Conservation (phyloP, 2,113 vertebrate species). For the Electrona antarctica region DNA sequence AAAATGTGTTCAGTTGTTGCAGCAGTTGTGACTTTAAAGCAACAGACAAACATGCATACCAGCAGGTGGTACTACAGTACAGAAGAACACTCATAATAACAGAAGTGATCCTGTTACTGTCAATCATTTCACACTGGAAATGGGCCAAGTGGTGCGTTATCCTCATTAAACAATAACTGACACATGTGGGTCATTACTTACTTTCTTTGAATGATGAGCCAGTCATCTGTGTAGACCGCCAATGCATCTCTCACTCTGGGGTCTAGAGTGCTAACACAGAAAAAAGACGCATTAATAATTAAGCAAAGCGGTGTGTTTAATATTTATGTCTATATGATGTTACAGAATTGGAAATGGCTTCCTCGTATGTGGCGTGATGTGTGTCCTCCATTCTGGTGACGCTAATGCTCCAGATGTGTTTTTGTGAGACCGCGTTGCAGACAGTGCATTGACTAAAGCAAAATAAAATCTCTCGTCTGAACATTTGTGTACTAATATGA, state of each 20-base stretch:
- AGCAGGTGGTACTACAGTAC: no score
- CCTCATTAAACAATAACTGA: slow-evolving; percentile 26
- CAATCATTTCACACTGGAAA: slow-evolving; percentile 10
- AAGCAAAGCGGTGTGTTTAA: slow-evolving; percentile 51
- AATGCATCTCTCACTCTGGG: slow-evolving; percentile 86
- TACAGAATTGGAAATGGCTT: slow-evolving; percentile 41
- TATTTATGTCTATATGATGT: slow-evolving; percentile 52
- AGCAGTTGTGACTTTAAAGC: no score
- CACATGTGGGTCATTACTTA: slow-evolving; percentile 66
- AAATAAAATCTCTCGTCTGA: no score
- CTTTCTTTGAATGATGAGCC: slow-evolving; percentile 90
- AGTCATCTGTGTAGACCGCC: slow-evolving; percentile 89
- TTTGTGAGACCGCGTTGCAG: slow-evolving; percentile 9
- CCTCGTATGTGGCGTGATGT: slow-evolving; percentile 40
- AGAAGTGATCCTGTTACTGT: slow-evolving; percentile 24
- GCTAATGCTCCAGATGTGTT: slow-evolving; percentile 25
- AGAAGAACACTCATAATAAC: no score
- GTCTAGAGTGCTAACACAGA: slow-evolving; percentile 82
- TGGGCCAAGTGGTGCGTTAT: slow-evolving; percentile 7
- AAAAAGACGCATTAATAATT: slow-evolving; percentile 64
- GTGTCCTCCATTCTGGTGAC: slow-evolving; percentile 37
- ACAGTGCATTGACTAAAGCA: no score
- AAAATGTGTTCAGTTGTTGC: no score
- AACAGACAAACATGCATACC: no score
- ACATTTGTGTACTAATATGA: no score